These are phyloP conservation scores for Drosophila suboccidentalis DNA, from an alignment of 2,888 invertebrate species.

Conservation along the genomic window DNA sequence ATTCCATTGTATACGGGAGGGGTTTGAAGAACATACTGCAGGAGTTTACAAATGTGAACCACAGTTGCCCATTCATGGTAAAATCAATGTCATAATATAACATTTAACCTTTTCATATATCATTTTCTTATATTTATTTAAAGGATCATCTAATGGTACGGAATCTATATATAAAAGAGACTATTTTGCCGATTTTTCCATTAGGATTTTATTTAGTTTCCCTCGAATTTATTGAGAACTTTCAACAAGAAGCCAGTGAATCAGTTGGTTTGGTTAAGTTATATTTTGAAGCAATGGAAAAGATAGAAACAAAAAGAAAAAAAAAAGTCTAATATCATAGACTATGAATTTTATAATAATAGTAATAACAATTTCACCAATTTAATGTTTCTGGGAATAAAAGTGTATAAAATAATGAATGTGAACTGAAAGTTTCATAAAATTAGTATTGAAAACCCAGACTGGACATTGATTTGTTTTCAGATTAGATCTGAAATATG, in stretches of 20 bases:
- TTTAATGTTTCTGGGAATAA: too few relatives aligned
- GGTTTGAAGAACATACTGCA: neutral
- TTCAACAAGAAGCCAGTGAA: neutral
- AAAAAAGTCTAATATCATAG: neutral
- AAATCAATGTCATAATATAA: neutral
- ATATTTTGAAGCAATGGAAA: neutral
- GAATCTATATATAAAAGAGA: neutral
- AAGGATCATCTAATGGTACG: neutral
- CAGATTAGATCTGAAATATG: too few relatives aligned
- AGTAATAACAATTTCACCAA: too few relatives aligned
- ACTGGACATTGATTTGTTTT: too few relatives aligned
- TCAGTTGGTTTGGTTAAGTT: neutral
- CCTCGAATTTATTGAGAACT: neutral
- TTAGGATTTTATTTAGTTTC: neutral
- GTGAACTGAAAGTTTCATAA: too few relatives aligned
- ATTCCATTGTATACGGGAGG: neutral
- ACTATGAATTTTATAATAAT: neutral
- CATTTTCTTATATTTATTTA: neutral
- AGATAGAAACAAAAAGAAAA: neutral
- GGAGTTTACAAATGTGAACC: slow-evolving; percentile 15
- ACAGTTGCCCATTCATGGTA: slow-evolving; percentile 10
- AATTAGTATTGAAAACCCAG: too few relatives aligned
- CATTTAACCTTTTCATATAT: too few relatives aligned
- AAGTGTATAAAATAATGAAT: too few relatives aligned
- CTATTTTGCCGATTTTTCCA: neutral